phyloP scores from a whole-genome alignment of 2,888 invertebrate genomes.

The Rotaria socialis region DNA sequence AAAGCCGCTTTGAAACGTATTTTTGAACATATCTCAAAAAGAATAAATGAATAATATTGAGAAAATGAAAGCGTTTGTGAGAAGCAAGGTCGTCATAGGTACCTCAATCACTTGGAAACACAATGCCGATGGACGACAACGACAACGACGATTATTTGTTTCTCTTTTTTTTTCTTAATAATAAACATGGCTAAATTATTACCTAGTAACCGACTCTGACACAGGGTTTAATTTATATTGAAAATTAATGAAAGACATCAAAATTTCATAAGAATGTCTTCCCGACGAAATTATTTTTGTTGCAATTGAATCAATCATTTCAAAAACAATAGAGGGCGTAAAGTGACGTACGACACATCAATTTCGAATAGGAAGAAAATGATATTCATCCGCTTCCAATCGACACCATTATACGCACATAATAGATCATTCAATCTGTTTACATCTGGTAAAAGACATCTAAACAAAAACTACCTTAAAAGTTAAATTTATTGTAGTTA shows the following conservation, averaged over 20 bases:
- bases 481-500: no score
- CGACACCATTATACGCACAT: no score
- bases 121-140: not conserved
- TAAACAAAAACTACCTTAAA: no score
- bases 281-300: no score
- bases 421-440: no score
- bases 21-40: constrained; percentile 61
- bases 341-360: no score
- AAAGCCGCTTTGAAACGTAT: constrained; percentile 64
- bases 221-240: not conserved
- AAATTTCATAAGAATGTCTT: no score
- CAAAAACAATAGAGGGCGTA: no score
- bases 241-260: not conserved
- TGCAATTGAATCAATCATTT: no score
- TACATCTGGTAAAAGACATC: no score
- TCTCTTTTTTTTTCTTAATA: not conserved
- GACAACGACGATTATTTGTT: not conserved
- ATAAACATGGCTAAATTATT: not conserved
- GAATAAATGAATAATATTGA: not conserved
- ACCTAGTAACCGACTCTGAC: not conserved
- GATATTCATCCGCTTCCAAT: no score
- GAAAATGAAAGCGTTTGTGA: not conserved
- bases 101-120: constrained; percentile 32
- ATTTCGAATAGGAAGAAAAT: no score
- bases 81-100: constrained; percentile 25